Base-by-base conservation (phyloP, 2,888 invertebrate species). In the Crossocerus cetratus region DNA sequence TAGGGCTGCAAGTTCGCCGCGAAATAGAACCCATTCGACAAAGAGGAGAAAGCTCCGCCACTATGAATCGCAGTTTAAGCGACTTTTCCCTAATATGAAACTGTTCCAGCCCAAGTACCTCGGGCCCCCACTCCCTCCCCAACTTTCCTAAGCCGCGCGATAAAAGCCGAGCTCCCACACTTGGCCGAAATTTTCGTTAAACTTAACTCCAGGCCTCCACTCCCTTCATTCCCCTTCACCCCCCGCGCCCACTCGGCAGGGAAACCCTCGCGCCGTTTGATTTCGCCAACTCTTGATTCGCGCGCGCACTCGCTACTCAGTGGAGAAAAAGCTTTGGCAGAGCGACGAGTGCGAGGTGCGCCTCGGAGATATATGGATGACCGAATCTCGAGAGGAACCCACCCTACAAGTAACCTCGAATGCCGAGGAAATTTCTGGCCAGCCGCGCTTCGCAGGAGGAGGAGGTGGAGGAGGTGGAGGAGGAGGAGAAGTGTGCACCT, bases 1-100 rank as follows among this genome's bases (percentile, higher is more conserved):
- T 11, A 8, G 62, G 23, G 16, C 58, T 54, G 45, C 45, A 67
- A 64, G 23, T 64, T 70, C 22, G 21, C 44, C 60, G 18, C 44
- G n/a, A 49, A 63, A 53, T 57, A 43, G 44, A 53, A 57, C 55
- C 22, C 18, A 16, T 11, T 43, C 16, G 49, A 16, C 49, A 49
- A 49, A 32, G 59, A 21, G 22, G 32, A 59, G 44, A 43, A 44
- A 61, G 60, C 59, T 23, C 53, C 44, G 11, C 56, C 18, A 68
- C 56, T 57, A 45, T 22, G 44, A 54, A 20, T 23, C 54, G 58
- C 18, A 42, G 20, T 53, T 59, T 63, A 21, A 64, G 43, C 16
- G 53, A 32, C 53, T 61, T 66, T 44, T 62, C 42, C 60, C 49
- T 68, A 22, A 53, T 32, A 32, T 18, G 53, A 32, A 53, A 23